phyloP scores from a whole-genome alignment of 2,888 invertebrate species.

The Tenthredo distinguenda region DNA sequence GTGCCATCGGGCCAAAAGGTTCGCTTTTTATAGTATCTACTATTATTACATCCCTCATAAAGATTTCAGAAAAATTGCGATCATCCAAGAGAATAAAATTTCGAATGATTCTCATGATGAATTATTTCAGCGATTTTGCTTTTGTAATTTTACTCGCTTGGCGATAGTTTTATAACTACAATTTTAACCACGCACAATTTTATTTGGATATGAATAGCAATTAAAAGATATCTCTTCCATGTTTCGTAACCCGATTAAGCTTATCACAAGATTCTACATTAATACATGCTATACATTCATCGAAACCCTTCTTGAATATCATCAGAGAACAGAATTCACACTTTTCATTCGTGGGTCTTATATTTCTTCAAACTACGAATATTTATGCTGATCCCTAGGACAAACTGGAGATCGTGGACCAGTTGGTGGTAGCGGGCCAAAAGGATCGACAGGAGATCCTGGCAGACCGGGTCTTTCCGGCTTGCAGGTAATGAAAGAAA shows the following conservation, averaged over 20 bases:
- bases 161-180: not conserved
- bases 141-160: not conserved
- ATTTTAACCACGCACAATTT: not conserved
- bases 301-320: not conserved
- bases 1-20: conserved; percentile 87
- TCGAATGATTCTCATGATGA: not conserved
- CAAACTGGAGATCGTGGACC: conserved; percentile 86
- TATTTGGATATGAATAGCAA: not conserved
- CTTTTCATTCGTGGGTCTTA: not conserved
- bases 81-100: not conserved
- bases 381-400: conserved; percentile 73
- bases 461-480: conserved; percentile 83
- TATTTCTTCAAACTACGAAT: not conserved
- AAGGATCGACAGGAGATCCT: conserved; percentile 83
- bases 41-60: not conserved
- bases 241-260: not conserved
- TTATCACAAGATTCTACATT: not conserved
- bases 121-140: not conserved
- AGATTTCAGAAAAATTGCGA: not conserved
- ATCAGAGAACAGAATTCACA: not conserved
- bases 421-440: conserved; percentile 78
- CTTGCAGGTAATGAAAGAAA: conserved; percentile 68
- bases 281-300: not conserved
- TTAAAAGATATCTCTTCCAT: not conserved
- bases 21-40: conserved; percentile 15